Base-by-base conservation (phyloP, 2,888 invertebrate genomes). In the Melikaiella ostensackeni region DNA sequence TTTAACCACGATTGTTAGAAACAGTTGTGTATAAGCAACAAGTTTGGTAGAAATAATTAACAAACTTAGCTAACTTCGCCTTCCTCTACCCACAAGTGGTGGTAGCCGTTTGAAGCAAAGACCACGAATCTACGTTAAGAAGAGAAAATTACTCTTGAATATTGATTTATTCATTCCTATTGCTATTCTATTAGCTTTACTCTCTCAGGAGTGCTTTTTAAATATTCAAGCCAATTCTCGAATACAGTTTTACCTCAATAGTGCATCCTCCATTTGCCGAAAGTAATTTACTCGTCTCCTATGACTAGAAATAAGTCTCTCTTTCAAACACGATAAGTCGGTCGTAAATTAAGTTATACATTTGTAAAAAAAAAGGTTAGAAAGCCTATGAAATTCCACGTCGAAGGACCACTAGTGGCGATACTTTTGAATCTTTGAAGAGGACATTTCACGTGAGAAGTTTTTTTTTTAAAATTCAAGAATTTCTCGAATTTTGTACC, bases 31-130 rank as follows among this genome's bases (percentile, higher is more conserved):
- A 76, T 81, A 73, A 79, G 84, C 84, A 85, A 85, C 84, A 86
- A 86, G 83, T 85, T 85, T 79, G 75, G 75, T 78, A 79, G 80
- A 80, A 80, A 84, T 85, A 85, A 86, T 86, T 86, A 87, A 84
- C 83, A 82, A 81, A 85, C 83, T 86, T 84, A 80, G 11, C 70
- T 50, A 70, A 70, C 50, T 70, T 70, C n/a, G 30, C 21, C 19
- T 46, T 19, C n/a, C 19, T 30, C 11, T 30, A 50, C 11, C 50
- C 70, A 70, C 70, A 70, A 70, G 70, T 30, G 33, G 70, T 55
- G 50, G 70, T 70, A 50, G 30, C 70, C 70, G 30, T 50, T 70
- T 70, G 30, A 70, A 55, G 70, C 50, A 50, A 70, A 70, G 27
- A 66, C 66, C 66, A 30, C 70, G 30, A 70, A n/a, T 30, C 50